Percentiles rank a stretch among this genome's conserved stretches.
These are phyloP conservation scores for Dione juno DNA, from an alignment of 2,888 invertebrate genomes.

Conservation along the genomic window DNA sequence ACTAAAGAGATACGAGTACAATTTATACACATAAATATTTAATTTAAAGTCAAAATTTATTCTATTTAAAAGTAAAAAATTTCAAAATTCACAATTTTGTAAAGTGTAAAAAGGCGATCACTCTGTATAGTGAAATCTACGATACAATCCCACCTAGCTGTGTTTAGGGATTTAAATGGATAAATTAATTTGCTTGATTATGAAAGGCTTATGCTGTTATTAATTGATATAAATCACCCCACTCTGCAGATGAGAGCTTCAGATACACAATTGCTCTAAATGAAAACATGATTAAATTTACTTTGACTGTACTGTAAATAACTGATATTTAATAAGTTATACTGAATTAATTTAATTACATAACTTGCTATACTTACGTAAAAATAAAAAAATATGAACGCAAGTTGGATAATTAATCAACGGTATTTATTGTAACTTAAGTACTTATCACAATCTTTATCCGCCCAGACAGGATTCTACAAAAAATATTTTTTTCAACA, in stretches of 20 bases:
- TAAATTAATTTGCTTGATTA: conserved; percentile 11
- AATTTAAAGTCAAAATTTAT: no score
- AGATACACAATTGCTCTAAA: background rate
- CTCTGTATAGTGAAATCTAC: background rate
- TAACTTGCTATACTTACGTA: no score
- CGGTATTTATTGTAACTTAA: no score
- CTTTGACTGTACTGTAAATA: background rate
- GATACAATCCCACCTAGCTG: background rate
- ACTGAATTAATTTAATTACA: background rate
- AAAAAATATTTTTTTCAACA: no score
- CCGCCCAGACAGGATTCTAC: no score
- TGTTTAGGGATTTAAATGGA: conserved; percentile 1
- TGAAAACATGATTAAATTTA: background rate
- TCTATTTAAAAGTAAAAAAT: no score
- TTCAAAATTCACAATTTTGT: no score
- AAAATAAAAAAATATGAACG: no score
- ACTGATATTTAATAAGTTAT: background rate
- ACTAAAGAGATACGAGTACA: no score
- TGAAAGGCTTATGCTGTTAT: conserved; percentile 2
- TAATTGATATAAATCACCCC: conserved; percentile 13
- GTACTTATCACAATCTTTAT: no score
- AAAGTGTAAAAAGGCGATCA: background rate
- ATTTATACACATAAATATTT: no score
- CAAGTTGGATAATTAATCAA: no score
- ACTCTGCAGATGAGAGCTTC: background rate